These are phyloP conservation scores for Acrobeloides nanus DNA, from an alignment of 2,888 invertebrate species.

Conservation along the genomic window DNA sequence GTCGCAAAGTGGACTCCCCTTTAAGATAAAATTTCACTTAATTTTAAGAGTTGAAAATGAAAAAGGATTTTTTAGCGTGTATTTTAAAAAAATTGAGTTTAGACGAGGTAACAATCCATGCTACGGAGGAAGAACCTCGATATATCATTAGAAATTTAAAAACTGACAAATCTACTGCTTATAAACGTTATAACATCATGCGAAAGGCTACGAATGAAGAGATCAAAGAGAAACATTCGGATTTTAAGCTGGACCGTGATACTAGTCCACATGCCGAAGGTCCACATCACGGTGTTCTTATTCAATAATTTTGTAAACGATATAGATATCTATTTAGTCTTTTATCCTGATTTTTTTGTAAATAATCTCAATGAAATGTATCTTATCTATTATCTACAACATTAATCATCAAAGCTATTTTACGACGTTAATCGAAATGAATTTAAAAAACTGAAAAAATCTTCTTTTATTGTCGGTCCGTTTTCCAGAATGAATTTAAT, in stretches of 20 bases:
- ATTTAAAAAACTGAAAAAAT: too few species aligned
- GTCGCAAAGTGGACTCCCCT: not conserved
- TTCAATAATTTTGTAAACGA: too few species aligned
- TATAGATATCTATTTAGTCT: too few species aligned
- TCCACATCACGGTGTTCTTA: constrained; percentile 16
- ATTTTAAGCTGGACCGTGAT: constrained; percentile 7
- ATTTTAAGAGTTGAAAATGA: too few species aligned
- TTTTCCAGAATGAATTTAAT: too few species aligned
- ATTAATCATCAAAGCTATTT: too few species aligned
- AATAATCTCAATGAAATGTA: too few species aligned
- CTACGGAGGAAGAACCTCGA: constrained; percentile 5
- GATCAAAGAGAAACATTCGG: constrained; percentile 7
- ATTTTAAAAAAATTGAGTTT: not conserved
- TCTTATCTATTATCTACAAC: too few species aligned
- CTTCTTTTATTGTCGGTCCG: too few species aligned
- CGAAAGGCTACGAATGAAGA: constrained; percentile 14
- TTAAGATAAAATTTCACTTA: not conserved
- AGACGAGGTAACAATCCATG: constrained; percentile 4
- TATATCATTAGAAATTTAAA: constrained; percentile 7
- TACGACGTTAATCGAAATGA: too few species aligned
- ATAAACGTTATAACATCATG: constrained; percentile 17
- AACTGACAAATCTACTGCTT: constrained; percentile 10
- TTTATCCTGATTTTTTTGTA: too few species aligned
- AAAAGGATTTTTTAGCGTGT: too few species aligned
- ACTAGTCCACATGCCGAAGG: constrained; percentile 11